Base-by-base conservation (phyloP, 2,888 invertebrate species). In the Schizotus pectinicornis region DNA sequence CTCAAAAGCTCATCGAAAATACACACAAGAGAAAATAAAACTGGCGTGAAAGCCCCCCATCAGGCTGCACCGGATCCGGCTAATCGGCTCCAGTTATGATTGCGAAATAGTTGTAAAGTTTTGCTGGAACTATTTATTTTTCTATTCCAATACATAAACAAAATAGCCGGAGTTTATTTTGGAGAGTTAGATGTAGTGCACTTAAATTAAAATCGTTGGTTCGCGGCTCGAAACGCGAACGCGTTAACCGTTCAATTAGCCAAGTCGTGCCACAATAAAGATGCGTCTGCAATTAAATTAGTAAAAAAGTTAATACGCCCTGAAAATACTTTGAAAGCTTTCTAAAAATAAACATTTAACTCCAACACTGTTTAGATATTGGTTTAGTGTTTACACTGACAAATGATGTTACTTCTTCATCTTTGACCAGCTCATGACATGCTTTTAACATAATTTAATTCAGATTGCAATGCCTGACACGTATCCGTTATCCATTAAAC, bases 301-400 rank as follows among this genome's bases (percentile, higher is more conserved):
- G 5, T 22, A 22, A 22, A 22, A 22, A 22, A 22, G 22, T 22
- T 22, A 22, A 22, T 22, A 22, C 22, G 5, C 6, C 43, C 43
- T 32, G 51, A 50, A 53, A 53, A 56, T 60, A 48, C 39, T 41
- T 48, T 41, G 42, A 59, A 52, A 56, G 55, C 37, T 59, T 59
- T 57, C 56, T 53, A 56, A 57, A 61, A 62, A 56, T 57, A 61
- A 31, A 42, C 50, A 39, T 38, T 61, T 33, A 58, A 54, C 34
- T 58, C 45, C 45, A 11, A 13, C 30, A 37, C 42, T 58, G 58
- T 58, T 58, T 58, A 58, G 53, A 58, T 58, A 55, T 39, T 36
- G 46, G 30, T 55, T 55, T 47, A 55, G 52, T 51, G 59, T 59
- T 55, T 55, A 59, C 51, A 38, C 45, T 37, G 30, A 32, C 36